A percentile compares a stretch with the other conserved stretches of the same genome.
Evolutionary conservation across 2,888 invertebrate species (phyloP).

Genomic region (Pristionchus maxplancki): DNA sequence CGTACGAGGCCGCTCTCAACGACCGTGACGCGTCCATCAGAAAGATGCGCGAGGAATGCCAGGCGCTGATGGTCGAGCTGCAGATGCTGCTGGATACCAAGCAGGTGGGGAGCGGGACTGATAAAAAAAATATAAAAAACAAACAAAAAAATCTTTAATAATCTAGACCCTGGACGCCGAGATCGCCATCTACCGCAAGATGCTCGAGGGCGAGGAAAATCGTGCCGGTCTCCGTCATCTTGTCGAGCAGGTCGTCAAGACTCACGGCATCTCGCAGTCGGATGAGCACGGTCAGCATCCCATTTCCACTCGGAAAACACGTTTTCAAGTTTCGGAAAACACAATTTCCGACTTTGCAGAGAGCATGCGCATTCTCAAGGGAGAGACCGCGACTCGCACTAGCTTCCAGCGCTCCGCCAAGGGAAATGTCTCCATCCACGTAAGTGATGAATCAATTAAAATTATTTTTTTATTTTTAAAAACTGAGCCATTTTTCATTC

Average conservation of each 20-base stretch:
- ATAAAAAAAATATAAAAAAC: not conserved
- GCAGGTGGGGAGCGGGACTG: slow-evolving; percentile 65
- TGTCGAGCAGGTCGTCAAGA: slow-evolving; percentile 78
- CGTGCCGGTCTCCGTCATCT: slow-evolving; percentile 77
- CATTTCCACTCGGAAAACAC: not conserved
- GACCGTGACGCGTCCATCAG: slow-evolving; percentile 74
- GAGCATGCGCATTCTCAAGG: slow-evolving; percentile 74
- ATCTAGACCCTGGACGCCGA: slow-evolving; percentile 81
- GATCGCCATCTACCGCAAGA: slow-evolving; percentile 81
- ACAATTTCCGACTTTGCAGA: slow-evolving; percentile 57
- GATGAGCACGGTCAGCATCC: slow-evolving; percentile 72
- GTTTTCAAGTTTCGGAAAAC: no score
- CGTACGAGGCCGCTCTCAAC: slow-evolving; percentile 78
- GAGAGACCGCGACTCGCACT: slow-evolving; percentile 80
- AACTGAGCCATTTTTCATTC: not conserved
- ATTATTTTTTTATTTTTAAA: no score
- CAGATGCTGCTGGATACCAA: slow-evolving; percentile 79
- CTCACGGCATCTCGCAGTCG: slow-evolving; percentile 73
- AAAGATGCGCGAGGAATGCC: slow-evolving; percentile 75
- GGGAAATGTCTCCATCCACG: slow-evolving; percentile 79
- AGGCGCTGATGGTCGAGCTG: slow-evolving; percentile 77
- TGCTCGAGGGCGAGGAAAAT: slow-evolving; percentile 81
- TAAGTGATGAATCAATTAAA: slow-evolving; percentile 32
- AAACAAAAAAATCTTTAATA: no score
- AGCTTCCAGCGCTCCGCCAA: slow-evolving; percentile 81